Evolutionary conservation across 1,140 invertebrate species (phyloP), one percentile per base, ranked within the genome.

Genomic region (Sinella curviseta): DNA sequence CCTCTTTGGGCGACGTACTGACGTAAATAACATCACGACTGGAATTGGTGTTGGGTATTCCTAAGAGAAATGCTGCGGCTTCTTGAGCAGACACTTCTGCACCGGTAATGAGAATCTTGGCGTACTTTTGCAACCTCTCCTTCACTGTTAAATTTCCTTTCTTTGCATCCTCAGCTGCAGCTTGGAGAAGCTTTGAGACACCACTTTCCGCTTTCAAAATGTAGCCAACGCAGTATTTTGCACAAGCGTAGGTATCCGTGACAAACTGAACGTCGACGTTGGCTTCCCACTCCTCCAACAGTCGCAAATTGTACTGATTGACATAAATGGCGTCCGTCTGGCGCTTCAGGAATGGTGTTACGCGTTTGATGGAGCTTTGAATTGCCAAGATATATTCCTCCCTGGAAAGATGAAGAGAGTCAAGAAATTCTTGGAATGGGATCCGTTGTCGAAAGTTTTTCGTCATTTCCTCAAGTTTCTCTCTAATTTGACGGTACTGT

Each of bases 181-280:
- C 67, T 67, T 76, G 30, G 54, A 86, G 31, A 0, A 79, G 31
- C 28, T 80, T 79, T 74, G 82, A 82, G 17, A 81, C 70, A 55
- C 80, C 77, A 35, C 78, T 28, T 77, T 76, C 55, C 55, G 74
- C n/a, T 81, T 78, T 78, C 0, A 26, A 33, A 77, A 83, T 84
- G 39, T 84, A 84, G 14, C 79, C 76, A 0, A 83, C 81, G 36
- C 81, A 81, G 48, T 85, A 85, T 8, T 65, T 77, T 3, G 75
- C 80, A 76, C 84, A 84, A 28, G 84, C 83, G 76, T 84, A 85
- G 28, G 82, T 34, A 70, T 85, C 85, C 26, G 84, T 73, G 24
- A 85, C 77, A 76, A 81, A 84, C 75, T 85, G 86, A 57, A 86
- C 84, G 57, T 86, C 86, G 82, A 86, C 85, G 67, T 86, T 86